Evolutionary conservation across 2,113 vertebrate genomes (phyloP), one percentile per base, ranked within the genome.

Genomic region (Pseudopodoces humilis): DNA sequence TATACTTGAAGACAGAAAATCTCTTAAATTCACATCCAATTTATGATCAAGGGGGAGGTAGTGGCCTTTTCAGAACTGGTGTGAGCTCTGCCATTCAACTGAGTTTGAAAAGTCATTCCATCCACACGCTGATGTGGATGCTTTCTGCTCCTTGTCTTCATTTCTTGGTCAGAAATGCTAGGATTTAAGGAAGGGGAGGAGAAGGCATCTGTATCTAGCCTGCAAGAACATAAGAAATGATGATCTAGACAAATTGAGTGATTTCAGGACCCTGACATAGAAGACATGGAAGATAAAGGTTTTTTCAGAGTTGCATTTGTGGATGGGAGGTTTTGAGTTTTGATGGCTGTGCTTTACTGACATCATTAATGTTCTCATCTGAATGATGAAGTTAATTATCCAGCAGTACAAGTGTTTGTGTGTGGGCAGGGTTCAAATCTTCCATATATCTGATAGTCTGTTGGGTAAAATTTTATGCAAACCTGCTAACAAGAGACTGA

Each of bases 71-170:
- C 20, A 80, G 58, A 68, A 56, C 3, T 71, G 27, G 2, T 75
- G 14, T 20, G 16, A 87, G 15, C 47, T 86, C 31, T 79, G 33
- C 33, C 58, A 5, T 24, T 20, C 13, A 37, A 65, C 18, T 55
- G 47, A 71, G 70, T 82, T 77, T 46, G 31, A 74, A 60, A 90
- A 69, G 35, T 58, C 52, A 21, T 76, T 85, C 33, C 7, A 33
- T 33, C 24, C 24, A 33, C 6, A 33, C 0, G 0, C 64, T 63
- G 35, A 43, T 0, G 0, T 76, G 31, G 10, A 35, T 86, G 27
- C 46, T 60, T 79, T 47, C n/a, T 82, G 65, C 15, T 91, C 22
- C 60, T 58, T 52, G 22, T 72, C 31, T 62, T 81, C 4, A 5
- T 82, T 70, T 85, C 43, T 78, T 75, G 20, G 30, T 64, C 24